Base-by-base conservation (phyloP, 2,888 invertebrate genomes). In the Xanthia icteritia region DNA sequence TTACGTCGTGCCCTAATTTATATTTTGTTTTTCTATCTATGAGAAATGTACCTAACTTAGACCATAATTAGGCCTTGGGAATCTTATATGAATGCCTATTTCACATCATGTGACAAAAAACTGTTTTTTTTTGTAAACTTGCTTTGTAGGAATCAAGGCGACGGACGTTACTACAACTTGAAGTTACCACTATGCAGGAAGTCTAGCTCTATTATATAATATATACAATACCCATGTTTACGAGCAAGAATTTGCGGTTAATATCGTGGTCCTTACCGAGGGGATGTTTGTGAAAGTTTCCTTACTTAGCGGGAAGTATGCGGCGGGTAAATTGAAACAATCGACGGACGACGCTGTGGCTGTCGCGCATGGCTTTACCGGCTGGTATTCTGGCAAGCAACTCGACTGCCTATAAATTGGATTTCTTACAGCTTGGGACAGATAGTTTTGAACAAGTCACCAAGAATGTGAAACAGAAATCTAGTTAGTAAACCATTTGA, bases 241-340 rank as follows among this genome's bases (percentile, higher is more conserved):
- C 17, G 48, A 64, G 36, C 76, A 76, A 79, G 77, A 88, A 83
- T 86, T 67, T 77, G 83, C 36, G 83, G 85, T 81, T 81, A 79
- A 73, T 63, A 68, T 67, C 73, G 71, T 77, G 80, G 86, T 88
- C 81, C 77, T 81, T 77, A 77, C 63, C 64, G 69, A 71, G 77
- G 66, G 69, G 82, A 89, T 88, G 87, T 86, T 86, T 65, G 75
- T 77, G 77, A 84, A 92, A 92, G 91, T 92, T 91, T 84, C 81
- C 86, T 84, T 87, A 86, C 89, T 89, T 89, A 81, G 78, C 81
- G 86, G 79, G 89, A 93, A 94, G 92, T 93, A 93, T 94, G 93
- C 89, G 90, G 86, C 82, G 84, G 88, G 89, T 90, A 89, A 90
- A 91, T 92, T 87, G 88, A 91, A 91, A 92, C 90, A 92, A 91